Evolutionary conservation across 1,140 invertebrate species (phyloP), one percentile per base, ranked within the genome.

Genomic region (Eufriesea mexicana): DNA sequence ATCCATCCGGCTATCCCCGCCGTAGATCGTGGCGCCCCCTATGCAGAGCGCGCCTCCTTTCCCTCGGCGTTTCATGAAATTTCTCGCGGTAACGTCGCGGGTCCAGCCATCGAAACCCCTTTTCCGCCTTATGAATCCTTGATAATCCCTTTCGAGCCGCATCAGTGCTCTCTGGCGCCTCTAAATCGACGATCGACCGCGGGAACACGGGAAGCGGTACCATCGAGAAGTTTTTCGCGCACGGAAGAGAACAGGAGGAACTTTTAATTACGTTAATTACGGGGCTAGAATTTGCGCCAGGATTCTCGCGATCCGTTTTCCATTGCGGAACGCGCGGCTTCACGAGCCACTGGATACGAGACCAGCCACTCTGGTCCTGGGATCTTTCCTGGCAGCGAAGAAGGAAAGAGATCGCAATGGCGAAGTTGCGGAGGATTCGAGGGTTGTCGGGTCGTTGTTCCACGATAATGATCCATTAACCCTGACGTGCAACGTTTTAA

Each of bases 61-160:
- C 28, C 42, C 67, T 62, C 28, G 28, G 5, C 25, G 54, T 49
- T 42, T 42, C 42, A 23, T 68, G 66, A 4, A 71, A 79, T 79
- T 71, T 71, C 66, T 35, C 54, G 28, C 49, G 28, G 62, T 42
- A 18, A 35, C 16, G 54, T 77, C 28, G 61, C 49, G 28, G 28
- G 59, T 23, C 35, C n/a, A 28, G 28, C 62, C 66, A 47, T 28
- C n/a, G 6, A 20, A 64, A 64, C 47, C 59, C 73, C 47, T 51
- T 51, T 64, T 35, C 18, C 74, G 28, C 25, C 5, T 64, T 76
- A 64, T 76, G 59, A 76, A 76, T 76, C 10, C 74, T 76, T 76
- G 35, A 76, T 49, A 23, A 57, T 23, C 23, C 54, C 2, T 55
- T n/a, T 25, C 45, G 18, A n/a, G 25, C 12, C 54, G 54, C 47